A percentile compares a stretch with the other conserved stretches of the same genome.
Evolutionary conservation across 2,888 invertebrate species (phyloP).

Genomic region (Drosophila borealis): DNA sequence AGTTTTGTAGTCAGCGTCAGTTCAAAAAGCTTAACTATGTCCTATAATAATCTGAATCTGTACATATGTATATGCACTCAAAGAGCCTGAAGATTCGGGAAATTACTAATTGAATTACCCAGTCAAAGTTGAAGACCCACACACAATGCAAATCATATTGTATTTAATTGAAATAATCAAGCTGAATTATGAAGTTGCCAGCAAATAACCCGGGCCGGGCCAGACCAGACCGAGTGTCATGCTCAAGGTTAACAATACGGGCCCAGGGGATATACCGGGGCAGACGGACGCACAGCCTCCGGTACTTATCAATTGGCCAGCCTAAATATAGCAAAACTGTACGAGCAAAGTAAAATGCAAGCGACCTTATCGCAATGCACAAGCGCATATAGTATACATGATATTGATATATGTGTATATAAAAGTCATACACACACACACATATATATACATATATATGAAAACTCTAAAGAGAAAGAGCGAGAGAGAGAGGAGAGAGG

Average conservation of each 20-base stretch:
- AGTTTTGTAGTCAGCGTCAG: too few species aligned
- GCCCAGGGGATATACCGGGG: slow-evolving; percentile 4
- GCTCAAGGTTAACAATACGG: slow-evolving; percentile 69
- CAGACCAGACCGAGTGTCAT: slow-evolving; percentile 40
- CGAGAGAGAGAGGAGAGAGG: too few species aligned
- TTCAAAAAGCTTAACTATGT: too few species aligned
- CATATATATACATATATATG: slow-evolving; percentile 6
- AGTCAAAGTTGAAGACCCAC: slow-evolving; percentile 64
- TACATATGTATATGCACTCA: slow-evolving; percentile 13
- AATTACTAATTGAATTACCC: slow-evolving; percentile 70
- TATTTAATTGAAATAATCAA: slow-evolving; percentile 79
- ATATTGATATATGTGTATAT: slow-evolving; percentile 23
- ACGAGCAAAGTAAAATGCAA: slow-evolving; percentile 34
- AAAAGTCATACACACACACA: slow-evolving; percentile 4
- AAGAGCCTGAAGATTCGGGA: slow-evolving; percentile 33
- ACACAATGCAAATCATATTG: slow-evolving; percentile 73
- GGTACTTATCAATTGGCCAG: slow-evolving; percentile 65
- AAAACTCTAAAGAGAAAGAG: too few species aligned
- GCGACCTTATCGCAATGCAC: slow-evolving; percentile 46
- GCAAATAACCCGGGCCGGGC: slow-evolving; percentile 39
- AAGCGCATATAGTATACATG: slow-evolving; percentile 6
- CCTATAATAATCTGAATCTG: background rate
- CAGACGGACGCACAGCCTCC: slow-evolving; percentile 31
- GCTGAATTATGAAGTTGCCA: slow-evolving; percentile 66
- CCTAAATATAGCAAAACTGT: slow-evolving; percentile 49